Base-by-base conservation (phyloP, 64 coral and sea anemone genomes). In the Actinia equina region DNA sequence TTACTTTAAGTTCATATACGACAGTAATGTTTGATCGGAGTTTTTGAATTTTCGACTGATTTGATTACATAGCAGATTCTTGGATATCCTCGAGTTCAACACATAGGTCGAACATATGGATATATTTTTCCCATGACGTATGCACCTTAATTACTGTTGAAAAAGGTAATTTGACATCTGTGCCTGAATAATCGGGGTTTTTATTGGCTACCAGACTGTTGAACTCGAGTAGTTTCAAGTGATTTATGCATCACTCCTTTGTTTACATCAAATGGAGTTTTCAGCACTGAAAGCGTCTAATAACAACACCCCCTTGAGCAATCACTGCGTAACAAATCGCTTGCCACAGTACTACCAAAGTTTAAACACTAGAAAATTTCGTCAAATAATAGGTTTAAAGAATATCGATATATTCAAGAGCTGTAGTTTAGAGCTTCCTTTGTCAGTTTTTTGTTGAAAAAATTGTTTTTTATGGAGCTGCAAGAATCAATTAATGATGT, bases 401-500 rank as follows among this genome's bases (percentile, higher is more conserved):
- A 8, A 49, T 49, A 49, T 49, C 46, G 7, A 49, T 49, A 37
- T 37, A 8, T 49, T 2, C 4, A 49, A 0, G 22, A 0, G 62
- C 3, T 65, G 2, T 6, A n/a, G 9, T 18, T 65, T 19, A 22
- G 17, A 65, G 46, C 46, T 49, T 65, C 22, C 18, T 65, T n/a
- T 65, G 17, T 19, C 22, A 37, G 30, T 6, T 4, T 65, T 65
- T 65, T 65, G 62, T 65, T 23, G 46, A 7, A 7, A 23, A 65
- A 65, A 65, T 0, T 6, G 0, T 0, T 65, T n/a, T 20, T 23
- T 65, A 22, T 6, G 4, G 1, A 65, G 22, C 62, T 6, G 11
- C 5, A 60, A 55, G 16, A 3, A 58, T 30, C 5, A 19, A 41
- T 59, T 86, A 91, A 91, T 86, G 86, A 58, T 2, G 20, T 84